Percentiles rank a stretch among this genome's conserved stretches.
These are phyloP conservation scores for Semicossyphus pulcher DNA, from an alignment of 2,113 vertebrate species.

Conservation along the genomic window DNA sequence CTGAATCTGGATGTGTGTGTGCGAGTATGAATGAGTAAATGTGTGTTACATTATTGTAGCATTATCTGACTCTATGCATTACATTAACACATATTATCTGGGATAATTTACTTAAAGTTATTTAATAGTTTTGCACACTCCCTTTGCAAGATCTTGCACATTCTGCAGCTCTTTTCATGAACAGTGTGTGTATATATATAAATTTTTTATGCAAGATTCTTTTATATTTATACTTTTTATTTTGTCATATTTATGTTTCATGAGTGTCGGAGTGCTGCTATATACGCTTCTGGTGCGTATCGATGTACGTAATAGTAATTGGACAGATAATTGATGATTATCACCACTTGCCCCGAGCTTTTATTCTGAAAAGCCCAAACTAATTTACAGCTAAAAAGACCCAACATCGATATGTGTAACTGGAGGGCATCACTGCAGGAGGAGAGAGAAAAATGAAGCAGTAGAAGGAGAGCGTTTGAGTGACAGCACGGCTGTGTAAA, in stretches of 20 bases:
- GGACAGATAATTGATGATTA: slow-evolving; percentile 59
- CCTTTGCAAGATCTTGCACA: too few species aligned
- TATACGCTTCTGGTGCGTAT: slow-evolving; percentile 26
- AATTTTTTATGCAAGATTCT: too few species aligned
- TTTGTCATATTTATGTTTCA: background rate
- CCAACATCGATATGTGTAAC: slow-evolving; percentile 35
- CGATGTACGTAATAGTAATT: slow-evolving; percentile 34
- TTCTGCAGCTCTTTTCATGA: too few species aligned
- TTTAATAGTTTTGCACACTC: too few species aligned
- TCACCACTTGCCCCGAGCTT: background rate
- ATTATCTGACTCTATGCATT: too few species aligned
- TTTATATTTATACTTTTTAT: background rate
- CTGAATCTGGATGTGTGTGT: slow-evolving; percentile 5
- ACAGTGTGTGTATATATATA: too few species aligned
- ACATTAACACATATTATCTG: too few species aligned
- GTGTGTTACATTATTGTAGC: background rate
- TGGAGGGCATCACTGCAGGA: slow-evolving; percentile 11
- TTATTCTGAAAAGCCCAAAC: background rate
- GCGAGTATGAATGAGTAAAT: slow-evolving; percentile 1
- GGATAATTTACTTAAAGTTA: too few species aligned
- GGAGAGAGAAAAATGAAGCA: background rate
- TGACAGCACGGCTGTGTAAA: slow-evolving; percentile 44
- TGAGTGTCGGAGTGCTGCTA: background rate
- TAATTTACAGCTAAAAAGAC: slow-evolving; percentile 49
- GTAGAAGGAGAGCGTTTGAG: slow-evolving; percentile 23